These are phyloP conservation scores for Anguilla obscura DNA, from an alignment of 2,797 vertebrate species.

Conservation along the genomic window DNA sequence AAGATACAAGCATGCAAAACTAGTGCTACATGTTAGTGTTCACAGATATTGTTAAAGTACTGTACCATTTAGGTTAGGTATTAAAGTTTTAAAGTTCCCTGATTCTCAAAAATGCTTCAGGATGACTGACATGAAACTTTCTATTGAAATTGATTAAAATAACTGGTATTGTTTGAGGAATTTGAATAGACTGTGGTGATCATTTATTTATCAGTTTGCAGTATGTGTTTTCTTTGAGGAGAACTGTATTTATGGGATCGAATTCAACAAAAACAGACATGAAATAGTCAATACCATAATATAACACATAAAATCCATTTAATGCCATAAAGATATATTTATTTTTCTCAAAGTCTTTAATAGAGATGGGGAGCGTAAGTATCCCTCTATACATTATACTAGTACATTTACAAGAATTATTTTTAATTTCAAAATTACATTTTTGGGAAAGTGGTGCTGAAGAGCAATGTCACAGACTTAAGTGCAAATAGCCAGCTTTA, in stretches of 20 bases:
- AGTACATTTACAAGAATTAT: neutral
- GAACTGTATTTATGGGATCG: neutral
- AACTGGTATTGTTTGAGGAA: neutral
- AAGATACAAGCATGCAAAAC: neutral
- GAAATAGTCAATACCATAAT: neutral
- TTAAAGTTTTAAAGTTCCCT: too few species aligned
- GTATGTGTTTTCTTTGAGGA: neutral
- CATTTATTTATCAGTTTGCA: constrained; percentile 6
- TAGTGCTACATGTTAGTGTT: neutral
- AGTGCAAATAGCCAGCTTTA: neutral
- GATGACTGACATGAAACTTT: neutral
- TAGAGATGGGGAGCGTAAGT: neutral
- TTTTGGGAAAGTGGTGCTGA: neutral
- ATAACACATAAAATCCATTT: neutral
- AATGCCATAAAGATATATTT: neutral
- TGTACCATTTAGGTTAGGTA: too few species aligned
- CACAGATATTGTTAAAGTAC: too few species aligned
- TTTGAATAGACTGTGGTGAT: neutral
- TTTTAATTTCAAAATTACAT: neutral
- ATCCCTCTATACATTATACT: neutral
- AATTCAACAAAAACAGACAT: neutral
- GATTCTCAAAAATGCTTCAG: neutral
- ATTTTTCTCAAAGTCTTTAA: neutral
- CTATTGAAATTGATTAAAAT: neutral
- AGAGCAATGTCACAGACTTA: neutral